Evolutionary conservation across 2,113 vertebrate species (phyloP).

Genomic region (Strix aluco): DNA sequence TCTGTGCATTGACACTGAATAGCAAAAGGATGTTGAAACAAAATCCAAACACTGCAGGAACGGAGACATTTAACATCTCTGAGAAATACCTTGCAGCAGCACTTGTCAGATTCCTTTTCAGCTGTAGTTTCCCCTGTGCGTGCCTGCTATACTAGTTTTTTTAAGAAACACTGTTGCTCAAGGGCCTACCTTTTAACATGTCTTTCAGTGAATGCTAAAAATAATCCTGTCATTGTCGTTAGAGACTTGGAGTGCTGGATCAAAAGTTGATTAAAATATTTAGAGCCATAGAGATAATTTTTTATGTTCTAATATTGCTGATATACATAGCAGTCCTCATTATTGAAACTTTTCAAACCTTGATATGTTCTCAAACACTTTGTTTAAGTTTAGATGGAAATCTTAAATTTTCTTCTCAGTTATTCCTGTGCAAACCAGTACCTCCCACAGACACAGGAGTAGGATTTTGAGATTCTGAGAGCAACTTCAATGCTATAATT

Average conservation of each 20-base stretch:
- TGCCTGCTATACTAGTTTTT: background rate
- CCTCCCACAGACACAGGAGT: background rate
- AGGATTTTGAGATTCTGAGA: background rate
- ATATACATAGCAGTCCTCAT: background rate
- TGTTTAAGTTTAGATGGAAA: background rate
- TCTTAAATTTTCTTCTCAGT: background rate
- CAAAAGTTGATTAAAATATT: constrained; percentile 33
- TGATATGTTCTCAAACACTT: background rate
- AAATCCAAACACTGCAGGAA: background rate
- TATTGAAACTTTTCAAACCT: background rate
- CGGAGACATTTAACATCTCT: background rate
- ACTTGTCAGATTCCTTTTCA: constrained; percentile 13
- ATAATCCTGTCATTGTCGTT: background rate
- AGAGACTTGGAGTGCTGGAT: background rate
- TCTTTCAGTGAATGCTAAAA: background rate
- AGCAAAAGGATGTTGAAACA: constrained; percentile 32
- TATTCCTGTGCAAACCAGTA: background rate
- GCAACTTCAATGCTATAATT: background rate
- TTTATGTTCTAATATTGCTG: background rate
- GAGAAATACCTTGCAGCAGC: constrained; percentile 26
- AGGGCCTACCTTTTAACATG: background rate
- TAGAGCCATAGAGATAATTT: background rate
- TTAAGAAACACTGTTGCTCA: background rate
- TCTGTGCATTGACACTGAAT: background rate
- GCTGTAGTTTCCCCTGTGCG: background rate